phyloP scores from a whole-genome alignment of 2,888 invertebrate species.

The Nemotelus nigrinus region DNA sequence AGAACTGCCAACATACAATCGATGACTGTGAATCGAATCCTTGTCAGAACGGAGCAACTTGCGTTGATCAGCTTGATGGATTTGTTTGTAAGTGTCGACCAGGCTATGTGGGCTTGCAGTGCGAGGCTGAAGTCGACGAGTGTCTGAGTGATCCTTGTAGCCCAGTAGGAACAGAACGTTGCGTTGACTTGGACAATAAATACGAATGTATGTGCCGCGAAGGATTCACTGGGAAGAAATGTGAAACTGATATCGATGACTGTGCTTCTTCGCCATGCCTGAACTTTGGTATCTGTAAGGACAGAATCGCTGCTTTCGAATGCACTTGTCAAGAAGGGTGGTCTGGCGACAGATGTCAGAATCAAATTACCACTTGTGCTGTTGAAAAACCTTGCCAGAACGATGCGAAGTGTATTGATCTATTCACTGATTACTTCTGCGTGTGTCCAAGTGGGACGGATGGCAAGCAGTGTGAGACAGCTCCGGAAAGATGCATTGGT shows the following conservation, averaged over 20 bases:
- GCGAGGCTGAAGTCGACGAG: conserved; percentile 93
- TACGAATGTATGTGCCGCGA: conserved; percentile 88
- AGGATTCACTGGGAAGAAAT: conserved; percentile 85
- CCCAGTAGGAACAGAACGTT: conserved; percentile 88
- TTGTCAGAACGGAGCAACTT: conserved; percentile 92
- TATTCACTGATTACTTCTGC: conserved; percentile 76
- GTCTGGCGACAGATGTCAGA: conserved; percentile 86
- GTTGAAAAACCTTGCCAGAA: conserved; percentile 87
- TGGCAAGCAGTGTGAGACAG: conserved; percentile 96
- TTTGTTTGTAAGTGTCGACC: conserved; percentile 93
- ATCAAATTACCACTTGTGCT: conserved; percentile 87
- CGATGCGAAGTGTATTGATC: conserved; percentile 88
- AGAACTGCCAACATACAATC: conserved; percentile 90
- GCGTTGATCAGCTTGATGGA: conserved; percentile 87
- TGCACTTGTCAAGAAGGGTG: conserved; percentile 87
- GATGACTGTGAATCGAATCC: conserved; percentile 91
- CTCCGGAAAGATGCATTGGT: conserved; percentile 80
- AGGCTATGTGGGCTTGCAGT: conserved; percentile 91
- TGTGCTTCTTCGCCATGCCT: conserved; percentile 86
- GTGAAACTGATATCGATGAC: conserved; percentile 88
- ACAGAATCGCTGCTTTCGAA: conserved; percentile 84
- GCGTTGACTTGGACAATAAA: conserved; percentile 88
- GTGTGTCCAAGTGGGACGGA: conserved; percentile 92
- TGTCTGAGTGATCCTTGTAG: conserved; percentile 92
- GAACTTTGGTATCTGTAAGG: conserved; percentile 88